These are phyloP conservation scores for Drosophila gunungcola DNA, from an alignment of 1,140 invertebrate species.

Conservation along the genomic window DNA sequence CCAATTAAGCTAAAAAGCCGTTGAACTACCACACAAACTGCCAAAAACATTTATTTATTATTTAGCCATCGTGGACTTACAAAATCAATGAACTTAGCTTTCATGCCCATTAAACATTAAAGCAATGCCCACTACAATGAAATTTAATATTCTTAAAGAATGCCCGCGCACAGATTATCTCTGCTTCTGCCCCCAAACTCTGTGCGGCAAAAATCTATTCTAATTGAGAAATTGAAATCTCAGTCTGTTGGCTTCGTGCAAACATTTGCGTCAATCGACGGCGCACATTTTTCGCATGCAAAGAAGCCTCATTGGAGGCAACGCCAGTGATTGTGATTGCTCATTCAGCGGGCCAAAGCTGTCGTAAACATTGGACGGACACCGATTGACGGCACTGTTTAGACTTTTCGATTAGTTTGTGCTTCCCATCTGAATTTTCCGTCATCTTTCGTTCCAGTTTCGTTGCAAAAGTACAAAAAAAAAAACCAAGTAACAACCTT, in stretches of 20 bases:
- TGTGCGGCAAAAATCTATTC: conserved; percentile 19
- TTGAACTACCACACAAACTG: background rate
- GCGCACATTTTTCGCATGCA: conserved; percentile 44
- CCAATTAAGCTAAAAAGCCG: background rate
- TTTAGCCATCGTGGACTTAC: background rate
- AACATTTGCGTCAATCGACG: conserved; percentile 42
- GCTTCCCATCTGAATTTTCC: conserved; percentile 8
- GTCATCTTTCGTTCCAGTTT: conserved; percentile 39
- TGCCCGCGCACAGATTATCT: conserved; percentile 16
- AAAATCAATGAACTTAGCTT: conserved; percentile 28
- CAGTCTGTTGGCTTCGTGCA: conserved; percentile 29
- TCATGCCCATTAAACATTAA: conserved; percentile 13
- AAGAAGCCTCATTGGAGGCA: conserved; percentile 42
- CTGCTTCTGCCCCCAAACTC: conserved; percentile 6
- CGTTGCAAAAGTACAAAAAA: conserved; percentile 4
- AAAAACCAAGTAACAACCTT: conserved; percentile 8
- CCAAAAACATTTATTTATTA: conserved; percentile 4
- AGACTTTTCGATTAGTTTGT: conserved; percentile 62
- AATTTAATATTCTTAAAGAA: conserved; percentile 28
- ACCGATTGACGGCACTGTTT: conserved; percentile 49
- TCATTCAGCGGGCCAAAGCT: conserved; percentile 33
- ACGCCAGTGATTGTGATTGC: conserved; percentile 7
- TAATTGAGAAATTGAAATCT: conserved; percentile 59
- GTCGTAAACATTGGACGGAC: conserved; percentile 44
- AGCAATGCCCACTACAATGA: conserved; percentile 1